phyloP scores from a whole-genome alignment of 2,888 invertebrate species.

The Troides helena region DNA sequence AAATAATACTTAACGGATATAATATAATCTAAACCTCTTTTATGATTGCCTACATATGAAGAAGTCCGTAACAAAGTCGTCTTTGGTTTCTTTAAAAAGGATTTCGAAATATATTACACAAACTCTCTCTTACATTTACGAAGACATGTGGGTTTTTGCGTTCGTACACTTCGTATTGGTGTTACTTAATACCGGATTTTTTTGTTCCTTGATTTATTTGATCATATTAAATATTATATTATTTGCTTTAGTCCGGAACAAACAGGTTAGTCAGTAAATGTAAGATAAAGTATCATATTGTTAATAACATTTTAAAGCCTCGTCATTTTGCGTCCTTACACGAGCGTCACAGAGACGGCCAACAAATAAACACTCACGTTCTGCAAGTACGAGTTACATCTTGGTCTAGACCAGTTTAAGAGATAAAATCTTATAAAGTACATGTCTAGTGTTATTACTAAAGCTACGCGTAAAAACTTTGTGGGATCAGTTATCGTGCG shows the following conservation, averaged over 20 bases:
- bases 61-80: background rate
- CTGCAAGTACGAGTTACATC: no score
- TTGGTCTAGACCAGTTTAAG: no score
- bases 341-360: no score
- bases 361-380: no score
- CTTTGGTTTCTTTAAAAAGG: background rate
- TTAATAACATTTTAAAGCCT: background rate
- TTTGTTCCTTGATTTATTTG: background rate
- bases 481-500: no score
- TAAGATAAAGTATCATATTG: background rate
- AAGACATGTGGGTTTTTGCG: slow-evolving; percentile 2
- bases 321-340: no score
- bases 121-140: slow-evolving; percentile 18
- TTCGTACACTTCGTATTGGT: background rate
- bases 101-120: background rate
- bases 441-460: no score
- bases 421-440: no score
- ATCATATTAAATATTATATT: background rate
- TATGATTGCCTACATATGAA: background rate
- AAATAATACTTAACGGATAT: background rate
- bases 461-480: no score
- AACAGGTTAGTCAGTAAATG: background rate
- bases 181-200: background rate
- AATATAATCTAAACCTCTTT: background rate
- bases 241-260: background rate